phyloP scores from a whole-genome alignment of 2,888 invertebrate genomes.

The Rhamphomyia laevipes region DNA sequence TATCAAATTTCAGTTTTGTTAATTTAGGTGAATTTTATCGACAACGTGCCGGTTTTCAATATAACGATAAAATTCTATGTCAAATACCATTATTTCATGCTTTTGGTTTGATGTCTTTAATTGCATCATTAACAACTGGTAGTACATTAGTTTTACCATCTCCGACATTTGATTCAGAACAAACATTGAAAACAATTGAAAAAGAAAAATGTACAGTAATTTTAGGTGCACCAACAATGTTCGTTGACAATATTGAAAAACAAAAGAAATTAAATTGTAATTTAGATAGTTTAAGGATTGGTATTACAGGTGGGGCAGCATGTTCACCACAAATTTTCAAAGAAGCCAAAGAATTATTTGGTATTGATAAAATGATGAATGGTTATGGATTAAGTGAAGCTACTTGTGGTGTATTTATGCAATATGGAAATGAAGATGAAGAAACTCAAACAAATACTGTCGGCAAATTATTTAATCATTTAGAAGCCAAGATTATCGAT shows the following conservation, averaged over 20 bases:
- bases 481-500: constrained; percentile 50
- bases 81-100: constrained; percentile 76
- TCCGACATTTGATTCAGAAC: constrained; percentile 46
- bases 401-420: constrained; percentile 43
- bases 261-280: constrained; percentile 39
- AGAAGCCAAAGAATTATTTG: background rate
- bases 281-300: constrained; percentile 41
- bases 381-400: constrained; percentile 50
- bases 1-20: constrained; percentile 59
- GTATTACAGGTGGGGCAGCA: constrained; percentile 60
- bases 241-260: constrained; percentile 55
- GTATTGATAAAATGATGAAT: constrained; percentile 27
- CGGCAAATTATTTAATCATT: constrained; percentile 44
- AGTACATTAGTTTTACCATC: constrained; percentile 50
- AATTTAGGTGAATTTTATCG: constrained; percentile 64
- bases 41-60: constrained; percentile 30
- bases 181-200: constrained; percentile 49
- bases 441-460: constrained; percentile 40
- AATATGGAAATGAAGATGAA: constrained; percentile 37
- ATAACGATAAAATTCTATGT: constrained; percentile 34
- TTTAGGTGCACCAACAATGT: constrained; percentile 80
- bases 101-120: constrained; percentile 56
- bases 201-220: constrained; percentile 59
- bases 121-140: constrained; percentile 47
- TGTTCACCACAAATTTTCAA: constrained; percentile 46